These are phyloP conservation scores for Ramphastos sulfuratus DNA, from an alignment of 2,113 vertebrate species.

Conservation along the genomic window DNA sequence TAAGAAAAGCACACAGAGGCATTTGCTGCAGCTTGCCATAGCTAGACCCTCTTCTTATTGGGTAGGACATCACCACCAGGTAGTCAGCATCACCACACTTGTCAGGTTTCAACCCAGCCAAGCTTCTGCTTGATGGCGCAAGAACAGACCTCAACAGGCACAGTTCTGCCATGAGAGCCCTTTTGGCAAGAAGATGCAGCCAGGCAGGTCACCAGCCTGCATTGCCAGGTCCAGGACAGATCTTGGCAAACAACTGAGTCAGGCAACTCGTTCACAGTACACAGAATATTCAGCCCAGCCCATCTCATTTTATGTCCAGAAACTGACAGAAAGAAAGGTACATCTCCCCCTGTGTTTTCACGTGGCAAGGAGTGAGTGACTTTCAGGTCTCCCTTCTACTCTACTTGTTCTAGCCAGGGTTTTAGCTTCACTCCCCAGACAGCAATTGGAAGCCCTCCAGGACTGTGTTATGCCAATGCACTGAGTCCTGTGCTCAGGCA, in stretches of 20 bases:
- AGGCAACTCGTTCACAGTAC: neutral
- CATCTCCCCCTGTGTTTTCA: neutral
- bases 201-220: neutral
- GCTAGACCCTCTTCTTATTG: neutral
- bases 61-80: neutral
- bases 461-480: accelerated
- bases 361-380: neutral
- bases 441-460: neutral
- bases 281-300: neutral
- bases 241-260: neutral
- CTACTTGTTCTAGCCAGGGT: neutral
- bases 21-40: neutral
- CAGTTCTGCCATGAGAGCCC: neutral
- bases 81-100: neutral
- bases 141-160: neutral
- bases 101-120: neutral
- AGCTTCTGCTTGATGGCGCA: neutral
- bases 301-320: neutral
- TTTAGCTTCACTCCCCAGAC: neutral
- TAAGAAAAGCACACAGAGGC: neutral
- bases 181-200: neutral
- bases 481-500: neutral
- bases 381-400: neutral
- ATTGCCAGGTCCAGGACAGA: neutral
- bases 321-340: neutral